Conservation (phyloP, 2,888 invertebrate species). For the Myopa tessellatipennis region DNA sequence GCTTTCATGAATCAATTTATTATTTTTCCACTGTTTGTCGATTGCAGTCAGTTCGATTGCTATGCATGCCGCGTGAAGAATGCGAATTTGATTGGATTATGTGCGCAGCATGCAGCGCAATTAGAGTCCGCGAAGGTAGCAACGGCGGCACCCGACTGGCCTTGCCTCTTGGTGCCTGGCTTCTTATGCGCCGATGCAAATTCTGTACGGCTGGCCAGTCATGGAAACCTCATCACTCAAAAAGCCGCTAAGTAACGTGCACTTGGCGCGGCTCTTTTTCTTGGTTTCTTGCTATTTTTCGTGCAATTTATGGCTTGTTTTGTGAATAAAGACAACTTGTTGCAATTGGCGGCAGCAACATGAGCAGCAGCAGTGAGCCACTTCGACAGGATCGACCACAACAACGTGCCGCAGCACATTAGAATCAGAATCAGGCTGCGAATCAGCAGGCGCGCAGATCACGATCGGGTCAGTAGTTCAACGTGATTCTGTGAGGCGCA, state of each 20-base stretch:
- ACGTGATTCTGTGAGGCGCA: constrained; percentile 51
- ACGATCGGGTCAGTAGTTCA: constrained; percentile 66
- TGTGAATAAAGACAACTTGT: constrained; percentile 17
- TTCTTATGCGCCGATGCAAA: not conserved
- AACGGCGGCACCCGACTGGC: not conserved
- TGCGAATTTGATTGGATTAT: constrained; percentile 49
- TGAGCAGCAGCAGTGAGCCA: not conserved
- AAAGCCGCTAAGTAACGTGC: constrained; percentile 30
- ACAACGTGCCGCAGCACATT: not conserved
- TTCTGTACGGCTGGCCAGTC: not conserved
- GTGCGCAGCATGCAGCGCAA: constrained; percentile 37
- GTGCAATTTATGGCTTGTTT: constrained; percentile 2
- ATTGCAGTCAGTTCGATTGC: constrained; percentile 21
- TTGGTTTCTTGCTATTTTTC: constrained; percentile 1
- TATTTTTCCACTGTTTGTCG: constrained; percentile 33
- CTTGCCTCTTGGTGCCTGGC: not conserved
- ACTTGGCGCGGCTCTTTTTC: not conserved
- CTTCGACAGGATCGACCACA: constrained; percentile 16
- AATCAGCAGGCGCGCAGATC: constrained; percentile 51
- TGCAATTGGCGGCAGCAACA: constrained; percentile 25
- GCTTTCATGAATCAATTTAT: constrained; percentile 50
- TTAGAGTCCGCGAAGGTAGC: constrained; percentile 38
- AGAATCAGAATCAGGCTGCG: not conserved
- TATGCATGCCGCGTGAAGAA: constrained; percentile 58
- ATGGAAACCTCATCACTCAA: not conserved